Base-by-base conservation (phyloP, 1,140 invertebrate genomes). In the Dendroctonus ponderosae region DNA sequence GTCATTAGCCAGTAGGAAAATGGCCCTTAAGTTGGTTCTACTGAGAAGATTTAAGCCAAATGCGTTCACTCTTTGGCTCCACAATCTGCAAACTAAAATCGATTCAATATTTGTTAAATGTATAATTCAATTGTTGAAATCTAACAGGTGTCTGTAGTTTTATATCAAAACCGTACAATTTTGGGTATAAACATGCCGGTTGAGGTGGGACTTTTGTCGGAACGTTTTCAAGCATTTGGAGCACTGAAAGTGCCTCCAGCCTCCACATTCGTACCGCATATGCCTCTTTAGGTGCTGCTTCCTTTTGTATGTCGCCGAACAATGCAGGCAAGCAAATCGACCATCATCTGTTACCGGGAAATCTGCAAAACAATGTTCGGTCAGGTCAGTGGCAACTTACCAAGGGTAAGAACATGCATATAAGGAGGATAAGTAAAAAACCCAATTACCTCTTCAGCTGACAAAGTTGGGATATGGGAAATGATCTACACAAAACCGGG, bases 201-300 rank as follows among this genome's bases (percentile, higher is more conserved):
- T 39, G 11, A 71, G 51, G 38, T 62, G 64, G 15, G 50, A 49
- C 54, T 60, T 60, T 40, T 71, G 63, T 9, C 50, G 56, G 53
- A 66, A 71, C 11, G 9, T 5, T 37, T 56, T 40, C 7, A 15
- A 38, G 26, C 70, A 71, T 52, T 66, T 69, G 9, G 43, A 5
- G 46, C 70, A 71, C 8, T 52, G 49, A 59, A 69, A 71, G 42
- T 52, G 49, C 43, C 62, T 69, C 56, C 81, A 79, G 38, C 80
- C 80, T 42, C 83, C 83, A 71, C 82, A 83, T 66, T 83, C 81
- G 56, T 82, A 82, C 2, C 76, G 81, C 5, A 82, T 71, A 57
- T 83, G 82, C 58, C 62, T 59, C n/a, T 8, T 63, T 15, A 85
- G 56, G 50, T 48, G 68, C 42, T 52, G 62, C 56, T 69, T 72